Evolutionary conservation across 92 coral and sea anemone species (phyloP), one percentile per base, ranked within the genome.

Genomic region (Palythoa grandis): DNA sequence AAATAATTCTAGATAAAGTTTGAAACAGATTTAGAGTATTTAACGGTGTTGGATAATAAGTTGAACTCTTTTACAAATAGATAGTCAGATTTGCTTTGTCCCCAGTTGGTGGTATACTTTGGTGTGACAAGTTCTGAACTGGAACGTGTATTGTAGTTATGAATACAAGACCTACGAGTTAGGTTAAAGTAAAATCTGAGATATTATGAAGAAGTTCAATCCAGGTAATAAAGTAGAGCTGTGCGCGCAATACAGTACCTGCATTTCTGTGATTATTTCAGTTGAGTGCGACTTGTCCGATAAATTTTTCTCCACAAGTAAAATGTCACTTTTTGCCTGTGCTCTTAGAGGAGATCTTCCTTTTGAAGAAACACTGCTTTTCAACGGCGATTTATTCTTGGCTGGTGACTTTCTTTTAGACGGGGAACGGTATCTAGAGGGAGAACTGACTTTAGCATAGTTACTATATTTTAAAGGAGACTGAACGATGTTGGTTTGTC

Each of bases 371-470:
- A 68, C 43, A 47, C 61, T 67, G 74, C 43, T 80, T 66, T 80
- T 80, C 8, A 22, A 39, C 1, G 85, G 85, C 5, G 85, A 80
- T 50, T 71, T 74, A 70, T 47, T 47, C n/a, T 71, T 71, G 54
- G 54, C 87, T 1, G 54, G 78, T 43, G 79, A 83, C 53, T 23
- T 40, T 83, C 16, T 56, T 16, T 83, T 72, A 2, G 20, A n/a
- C 1, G 80, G 68, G 15, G 78, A 74, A 53, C 38, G 17, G 80
- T 38, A 22, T 52, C 47, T 83, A 50, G 52, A 83, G 10, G 87
- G 87, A 11, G 79, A 83, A n/a, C 48, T 83, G 53, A 12, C 39
- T 71, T 50, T 70, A 2, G 24, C 66, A 20, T 15, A n/a, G n/a
- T 20, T 22, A 15, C n/a, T 53, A 52, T 19, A 17, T 25, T 83